A percentile compares a stretch with the other conserved stretches of the same genome.
phyloP scores from a whole-genome alignment of 2,888 invertebrate species.

The Drosophila quinaria region DNA sequence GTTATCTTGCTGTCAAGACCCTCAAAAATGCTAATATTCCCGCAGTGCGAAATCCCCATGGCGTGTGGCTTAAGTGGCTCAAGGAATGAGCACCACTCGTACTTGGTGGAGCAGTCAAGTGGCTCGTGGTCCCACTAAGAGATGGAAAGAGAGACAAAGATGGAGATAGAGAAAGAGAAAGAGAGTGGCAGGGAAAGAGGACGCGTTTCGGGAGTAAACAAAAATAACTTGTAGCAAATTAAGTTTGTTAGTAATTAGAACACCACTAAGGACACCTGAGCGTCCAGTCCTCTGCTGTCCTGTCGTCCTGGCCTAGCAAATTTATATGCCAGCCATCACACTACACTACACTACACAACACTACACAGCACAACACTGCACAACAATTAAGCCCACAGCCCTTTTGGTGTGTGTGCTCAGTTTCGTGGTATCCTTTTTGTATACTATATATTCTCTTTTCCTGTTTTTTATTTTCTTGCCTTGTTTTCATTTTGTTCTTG shows the following conservation, averaged over 20 bases:
- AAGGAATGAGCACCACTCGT: slow-evolving; percentile 3
- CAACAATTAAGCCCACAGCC: slow-evolving; percentile 71
- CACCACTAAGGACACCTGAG: slow-evolving; percentile 82
- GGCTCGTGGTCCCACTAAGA: slow-evolving; percentile 6
- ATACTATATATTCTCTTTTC: slow-evolving; percentile 2
- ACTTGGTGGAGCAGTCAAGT: slow-evolving; percentile 30
- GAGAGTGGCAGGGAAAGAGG: background rate
- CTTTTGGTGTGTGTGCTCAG: slow-evolving; percentile 25
- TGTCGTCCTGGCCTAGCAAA: slow-evolving; percentile 31
- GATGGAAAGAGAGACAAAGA: background rate
- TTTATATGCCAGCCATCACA: slow-evolving; percentile 57
- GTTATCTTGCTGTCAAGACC: background rate
- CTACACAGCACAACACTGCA: slow-evolving; percentile 47
- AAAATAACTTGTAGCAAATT: slow-evolving; percentile 81
- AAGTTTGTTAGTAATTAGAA: slow-evolving; percentile 82
- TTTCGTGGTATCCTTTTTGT: slow-evolving; percentile 34
- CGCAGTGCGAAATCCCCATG: slow-evolving; percentile 3
- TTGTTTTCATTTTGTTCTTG: slow-evolving; percentile 5
- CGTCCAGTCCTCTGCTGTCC: slow-evolving; percentile 40
- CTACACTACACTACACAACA: slow-evolving; percentile 9
- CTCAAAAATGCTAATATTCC: background rate
- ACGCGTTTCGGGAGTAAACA: slow-evolving; percentile 43
- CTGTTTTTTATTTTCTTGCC: slow-evolving; percentile 4
- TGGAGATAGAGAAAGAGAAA: background rate
- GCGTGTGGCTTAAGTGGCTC: slow-evolving; percentile 48